Conservation (phyloP, 2,113 vertebrate genomes). For the Anoplopoma fimbria region DNA sequence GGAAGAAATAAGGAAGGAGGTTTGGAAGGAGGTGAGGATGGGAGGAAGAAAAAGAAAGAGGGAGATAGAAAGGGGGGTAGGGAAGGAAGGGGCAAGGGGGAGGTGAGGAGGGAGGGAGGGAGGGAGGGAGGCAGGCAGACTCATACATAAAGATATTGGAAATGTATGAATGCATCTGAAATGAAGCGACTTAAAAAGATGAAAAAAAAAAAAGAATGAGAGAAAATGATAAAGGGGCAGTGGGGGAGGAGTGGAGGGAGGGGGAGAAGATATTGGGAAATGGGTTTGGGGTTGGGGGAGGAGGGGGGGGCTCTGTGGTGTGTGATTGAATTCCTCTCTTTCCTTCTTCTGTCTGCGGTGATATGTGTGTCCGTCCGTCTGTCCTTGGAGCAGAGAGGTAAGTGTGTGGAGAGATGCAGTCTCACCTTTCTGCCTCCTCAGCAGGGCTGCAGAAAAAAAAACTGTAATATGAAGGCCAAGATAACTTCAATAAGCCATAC, state of each 20-base stretch:
- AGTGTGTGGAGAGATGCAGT: constrained; percentile 56
- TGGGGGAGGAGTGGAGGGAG: constrained; percentile 22
- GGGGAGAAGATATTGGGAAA: constrained; percentile 22
- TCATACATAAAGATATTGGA: constrained; percentile 85
- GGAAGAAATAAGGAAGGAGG: background rate
- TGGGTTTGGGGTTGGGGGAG: background rate
- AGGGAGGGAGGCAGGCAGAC: constrained; percentile 46
- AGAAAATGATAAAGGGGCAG: constrained; percentile 68
- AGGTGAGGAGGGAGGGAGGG: background rate
- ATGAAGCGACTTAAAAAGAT: constrained; percentile 78
- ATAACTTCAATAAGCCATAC: background rate
- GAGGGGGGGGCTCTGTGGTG: background rate
- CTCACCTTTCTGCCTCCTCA: constrained; percentile 67
- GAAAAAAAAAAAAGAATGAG: constrained; percentile 72
- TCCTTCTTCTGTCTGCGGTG: constrained; percentile 60
- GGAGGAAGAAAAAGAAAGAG: constrained; percentile 13
- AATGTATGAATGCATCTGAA: constrained; percentile 83
- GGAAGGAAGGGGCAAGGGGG: background rate
- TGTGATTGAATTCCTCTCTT: constrained; percentile 70
- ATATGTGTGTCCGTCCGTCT: constrained; percentile 68
- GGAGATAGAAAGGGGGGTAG: background rate
- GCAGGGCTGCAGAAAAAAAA: constrained; percentile 57
- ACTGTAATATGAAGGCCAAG: background rate
- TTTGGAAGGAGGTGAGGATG: constrained; percentile 32
- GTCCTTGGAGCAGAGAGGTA: constrained; percentile 72